Evolutionary conservation across 2,888 invertebrate genomes (phyloP).

Genomic region (Trachelus troglodyta): DNA sequence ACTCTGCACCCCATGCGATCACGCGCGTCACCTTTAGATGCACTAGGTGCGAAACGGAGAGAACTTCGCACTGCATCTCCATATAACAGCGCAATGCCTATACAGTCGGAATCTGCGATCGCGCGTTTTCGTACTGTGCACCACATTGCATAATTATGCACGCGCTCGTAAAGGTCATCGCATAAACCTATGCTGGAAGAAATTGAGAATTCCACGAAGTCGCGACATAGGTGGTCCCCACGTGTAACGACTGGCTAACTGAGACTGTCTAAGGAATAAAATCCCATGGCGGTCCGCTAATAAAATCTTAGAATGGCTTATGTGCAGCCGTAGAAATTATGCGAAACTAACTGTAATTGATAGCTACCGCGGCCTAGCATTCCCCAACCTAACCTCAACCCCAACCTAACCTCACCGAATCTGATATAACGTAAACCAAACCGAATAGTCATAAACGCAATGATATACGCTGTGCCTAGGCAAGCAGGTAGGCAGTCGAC

Average conservation of each 20-base stretch:
- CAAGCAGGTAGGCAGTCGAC: no score
- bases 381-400: neutral
- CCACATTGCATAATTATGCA: neutral
- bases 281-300: neutral
- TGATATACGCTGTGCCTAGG: neutral
- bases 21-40: neutral
- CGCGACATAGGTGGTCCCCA: neutral
- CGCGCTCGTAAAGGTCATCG: neutral
- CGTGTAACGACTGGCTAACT: neutral
- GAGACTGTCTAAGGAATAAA: neutral
- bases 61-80: neutral
- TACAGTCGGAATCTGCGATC: neutral
- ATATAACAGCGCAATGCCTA: neutral
- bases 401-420: neutral
- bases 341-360: neutral
- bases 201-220: neutral
- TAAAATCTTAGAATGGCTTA: neutral
- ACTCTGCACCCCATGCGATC: slow-evolving; percentile 10
- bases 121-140: neutral
- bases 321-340: neutral
- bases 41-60: neutral
- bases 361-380: neutral
- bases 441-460: neutral
- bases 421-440: neutral
- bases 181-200: neutral